phyloP scores from a whole-genome alignment of 2,797 vertebrate genomes.

The Notamacropus eugenii region DNA sequence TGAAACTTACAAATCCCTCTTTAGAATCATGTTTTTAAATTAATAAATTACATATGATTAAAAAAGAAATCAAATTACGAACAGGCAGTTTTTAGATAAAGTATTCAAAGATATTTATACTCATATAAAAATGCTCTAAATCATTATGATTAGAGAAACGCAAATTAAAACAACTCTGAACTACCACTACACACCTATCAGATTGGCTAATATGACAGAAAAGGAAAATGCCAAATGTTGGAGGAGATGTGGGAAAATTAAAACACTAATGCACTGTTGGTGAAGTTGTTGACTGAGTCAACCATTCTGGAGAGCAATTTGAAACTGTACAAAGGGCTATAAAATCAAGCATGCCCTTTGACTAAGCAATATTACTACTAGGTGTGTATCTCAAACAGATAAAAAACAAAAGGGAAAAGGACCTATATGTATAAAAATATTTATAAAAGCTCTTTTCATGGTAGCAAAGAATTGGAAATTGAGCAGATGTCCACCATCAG shows the following conservation, averaged over 20 bases:
- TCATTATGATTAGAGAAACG: background rate
- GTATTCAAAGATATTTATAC: background rate
- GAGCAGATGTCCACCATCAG: background rate
- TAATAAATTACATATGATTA: background rate
- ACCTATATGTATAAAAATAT: background rate
- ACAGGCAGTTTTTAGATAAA: background rate
- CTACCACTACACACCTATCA: background rate
- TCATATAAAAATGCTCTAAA: background rate
- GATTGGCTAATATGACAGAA: background rate
- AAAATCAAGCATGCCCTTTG: background rate
- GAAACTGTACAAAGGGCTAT: background rate
- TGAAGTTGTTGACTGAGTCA: background rate
- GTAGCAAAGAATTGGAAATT: background rate
- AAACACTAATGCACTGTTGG: background rate
- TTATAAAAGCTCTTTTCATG: background rate
- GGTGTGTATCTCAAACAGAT: background rate
- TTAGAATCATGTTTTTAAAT: background rate
- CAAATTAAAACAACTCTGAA: background rate
- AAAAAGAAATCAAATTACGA: background rate
- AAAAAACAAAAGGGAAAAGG: background rate
- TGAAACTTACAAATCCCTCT: background rate
- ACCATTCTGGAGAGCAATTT: background rate
- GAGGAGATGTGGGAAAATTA: background rate
- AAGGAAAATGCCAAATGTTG: background rate
- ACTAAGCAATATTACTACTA: background rate